Base-by-base conservation (phyloP, 2,113 vertebrate species). In the Varanus salvator region DNA sequence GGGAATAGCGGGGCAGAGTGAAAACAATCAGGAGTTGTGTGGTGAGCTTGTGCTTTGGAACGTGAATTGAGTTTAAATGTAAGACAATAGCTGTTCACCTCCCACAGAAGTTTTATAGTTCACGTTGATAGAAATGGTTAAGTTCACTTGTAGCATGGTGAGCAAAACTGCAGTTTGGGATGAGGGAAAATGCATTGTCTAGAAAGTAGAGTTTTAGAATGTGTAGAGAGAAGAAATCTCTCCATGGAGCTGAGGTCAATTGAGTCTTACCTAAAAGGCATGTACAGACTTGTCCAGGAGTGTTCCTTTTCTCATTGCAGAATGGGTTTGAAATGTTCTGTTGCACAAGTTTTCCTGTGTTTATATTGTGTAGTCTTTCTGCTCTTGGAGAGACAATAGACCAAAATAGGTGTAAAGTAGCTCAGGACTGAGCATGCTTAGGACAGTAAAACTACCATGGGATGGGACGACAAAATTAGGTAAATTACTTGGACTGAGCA, bases 201-300 rank as follows among this genome's bases (percentile, higher is more conserved):
- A 83, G 75, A 84, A 90, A 90, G 78, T 23, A 60, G 23, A 64
- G 11, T 72, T 90, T 87, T 89, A 78, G 85, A 44, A 89, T 50
- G 72, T 4, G 15, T 64, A 66, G 34, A 54, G 87, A 74, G 64
- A 11, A 3, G 1, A 81, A 44, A 60, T 29, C 54, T 90, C 19
- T 81, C 64, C 76, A 6, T 0, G 34, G 64, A 90, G 80, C 50
- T 88, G 89, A 74, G 84, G 23, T 87, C 92, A 80, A 92, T 93
- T 94, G 93, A 21, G 54, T 76, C 71, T 82, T 38, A 82, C 44
- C 5, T 1, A 2, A 80, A 75, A 14, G 92, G 72, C 95, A 84
- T 95, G 97, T 92, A 27, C 1, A 25, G 95, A 86, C 96, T 90
- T 96, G 96, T 77, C 83, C 81, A 44, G 8, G 80, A 84, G 82